Evolutionary conservation across 2,797 vertebrate genomes (phyloP), one percentile per base, ranked within the genome.

Genomic region (Amniataba percoides): DNA sequence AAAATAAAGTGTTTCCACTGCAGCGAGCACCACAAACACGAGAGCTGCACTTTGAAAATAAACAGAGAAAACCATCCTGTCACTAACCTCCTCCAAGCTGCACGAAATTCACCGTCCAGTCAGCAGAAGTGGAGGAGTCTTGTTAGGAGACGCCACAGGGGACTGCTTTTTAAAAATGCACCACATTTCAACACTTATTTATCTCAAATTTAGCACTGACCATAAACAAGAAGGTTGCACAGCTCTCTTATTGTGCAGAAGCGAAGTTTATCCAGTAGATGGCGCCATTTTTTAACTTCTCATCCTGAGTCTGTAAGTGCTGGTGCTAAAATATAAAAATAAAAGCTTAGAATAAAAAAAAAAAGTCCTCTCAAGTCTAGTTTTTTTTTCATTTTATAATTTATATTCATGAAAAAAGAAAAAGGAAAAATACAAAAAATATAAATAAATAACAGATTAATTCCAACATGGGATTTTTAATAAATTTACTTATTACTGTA

Each of bases 181-280:
- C 7, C 18, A 52, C 2, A 16, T 57, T 31, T 40, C 5, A 59
- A 1, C 9, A 16, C 16, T 9, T 53, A 12, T 53, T 51, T 31
- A 7, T 36, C 8, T n/a, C 42, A 13, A 36, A 16, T 43, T 39
- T 67, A 9, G 31, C 5, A 13, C 34, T 0, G 39, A 16, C n/a
- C 49, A 45, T 19, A 12, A 31, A 45, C 27, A 42, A 1, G 25
- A 39, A 43, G 9, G 4, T 5, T 61, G 12, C 10, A 3, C 25
- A 39, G 2, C 8, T 23, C 2, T 11, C 6, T 13, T 21, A 0
- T 0, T n/a, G 18, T 87, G 81, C 57, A 82, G 59, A 1, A 43
- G 27, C 2, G 2, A 3, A 0, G 0, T 48, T 42, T 73, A 48
- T 68, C 82, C 88, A 84, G 58, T 0, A 86, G 89, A 82, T 85